Conservation (phyloP, 2,797 vertebrate species). For the Hipposideros larvatus region DNA sequence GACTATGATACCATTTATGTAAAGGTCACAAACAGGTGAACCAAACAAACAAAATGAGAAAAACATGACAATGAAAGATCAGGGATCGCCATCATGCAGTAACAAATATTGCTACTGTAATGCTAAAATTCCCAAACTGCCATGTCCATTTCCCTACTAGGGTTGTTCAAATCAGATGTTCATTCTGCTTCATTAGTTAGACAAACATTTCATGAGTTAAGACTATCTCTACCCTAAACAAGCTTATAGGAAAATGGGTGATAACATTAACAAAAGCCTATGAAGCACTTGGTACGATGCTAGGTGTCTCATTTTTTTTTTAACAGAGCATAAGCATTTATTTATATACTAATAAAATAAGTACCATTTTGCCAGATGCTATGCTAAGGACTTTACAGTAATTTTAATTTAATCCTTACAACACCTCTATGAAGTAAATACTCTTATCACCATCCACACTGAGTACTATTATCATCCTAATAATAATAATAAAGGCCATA, state of each 20-base stretch:
- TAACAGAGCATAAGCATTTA: background rate
- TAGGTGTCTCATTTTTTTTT: background rate
- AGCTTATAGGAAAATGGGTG: background rate
- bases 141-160: background rate
- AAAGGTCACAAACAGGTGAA: background rate
- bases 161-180: background rate
- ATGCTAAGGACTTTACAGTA: background rate
- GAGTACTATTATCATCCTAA: background rate
- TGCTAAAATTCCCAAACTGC: background rate
- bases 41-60: background rate
- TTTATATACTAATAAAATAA: background rate
- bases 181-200: background rate
- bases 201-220: slow-evolving; percentile 8
- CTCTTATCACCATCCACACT: no score
- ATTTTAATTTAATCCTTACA: background rate
- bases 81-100: background rate
- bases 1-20: background rate
- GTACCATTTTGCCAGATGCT: background rate
- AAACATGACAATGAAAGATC: background rate
- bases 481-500: background rate
- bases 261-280: slow-evolving; percentile 5
- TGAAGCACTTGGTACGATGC: background rate
- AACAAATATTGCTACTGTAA: background rate
- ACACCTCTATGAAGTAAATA: background rate
- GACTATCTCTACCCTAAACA: background rate